phyloP scores from a whole-genome alignment of 2,797 vertebrate genomes.

The Coendou prehensilis region DNA sequence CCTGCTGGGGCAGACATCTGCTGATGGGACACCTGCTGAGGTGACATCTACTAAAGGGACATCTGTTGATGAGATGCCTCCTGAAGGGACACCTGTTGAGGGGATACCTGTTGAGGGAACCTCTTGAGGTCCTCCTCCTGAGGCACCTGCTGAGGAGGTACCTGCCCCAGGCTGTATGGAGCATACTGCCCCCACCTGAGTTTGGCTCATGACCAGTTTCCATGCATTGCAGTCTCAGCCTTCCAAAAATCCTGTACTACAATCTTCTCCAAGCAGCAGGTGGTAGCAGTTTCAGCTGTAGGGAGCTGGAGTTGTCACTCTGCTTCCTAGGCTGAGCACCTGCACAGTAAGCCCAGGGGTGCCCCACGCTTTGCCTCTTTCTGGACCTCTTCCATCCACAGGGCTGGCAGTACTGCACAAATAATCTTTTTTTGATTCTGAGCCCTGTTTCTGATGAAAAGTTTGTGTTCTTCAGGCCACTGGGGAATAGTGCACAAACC shows the following conservation, averaged over 20 bases:
- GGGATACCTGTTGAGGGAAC: not conserved
- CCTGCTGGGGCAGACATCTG: too few species aligned
- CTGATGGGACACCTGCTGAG: too few species aligned
- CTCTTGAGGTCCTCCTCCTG: not conserved
- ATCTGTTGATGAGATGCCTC: too few species aligned
- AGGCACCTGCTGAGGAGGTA: not conserved
- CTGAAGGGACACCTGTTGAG: not conserved
- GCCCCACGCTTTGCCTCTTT: not conserved
- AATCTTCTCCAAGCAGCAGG: not conserved
- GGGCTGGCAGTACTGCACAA: not conserved
- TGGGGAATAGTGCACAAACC: constrained; percentile 27
- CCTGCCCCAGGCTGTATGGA: not conserved
- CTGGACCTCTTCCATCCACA: not conserved
- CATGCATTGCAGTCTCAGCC: not conserved
- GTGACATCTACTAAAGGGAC: too few species aligned
- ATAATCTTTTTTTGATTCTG: not conserved
- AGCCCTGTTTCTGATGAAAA: constrained; percentile 40
- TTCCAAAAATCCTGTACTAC: accelerated
- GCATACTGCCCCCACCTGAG: not conserved
- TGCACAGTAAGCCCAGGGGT: too few species aligned
- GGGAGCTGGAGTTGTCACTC: not conserved
- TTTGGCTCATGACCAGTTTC: too few species aligned
- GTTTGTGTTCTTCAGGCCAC: not conserved
- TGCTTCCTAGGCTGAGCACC: not conserved
- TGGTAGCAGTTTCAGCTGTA: not conserved